Percentiles rank a stretch among this genome's conserved stretches.
These are phyloP conservation scores for Stichodactyla helianthus DNA, from an alignment of 64 coral and sea anemone species.

Conservation along the genomic window DNA sequence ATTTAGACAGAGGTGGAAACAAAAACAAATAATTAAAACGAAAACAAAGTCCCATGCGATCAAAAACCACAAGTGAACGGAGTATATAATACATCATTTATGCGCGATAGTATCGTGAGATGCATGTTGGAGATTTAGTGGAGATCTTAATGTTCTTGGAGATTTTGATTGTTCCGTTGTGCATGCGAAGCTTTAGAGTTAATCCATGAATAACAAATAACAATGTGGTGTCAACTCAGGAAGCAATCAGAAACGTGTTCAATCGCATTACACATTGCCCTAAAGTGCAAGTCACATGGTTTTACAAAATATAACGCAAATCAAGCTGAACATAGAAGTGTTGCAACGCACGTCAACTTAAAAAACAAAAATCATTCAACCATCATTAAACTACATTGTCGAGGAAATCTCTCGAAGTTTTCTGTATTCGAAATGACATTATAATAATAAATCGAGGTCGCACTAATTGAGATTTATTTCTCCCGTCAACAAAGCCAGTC, in stretches of 20 bases:
- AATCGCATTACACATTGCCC: not conserved
- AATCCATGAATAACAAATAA: not conserved
- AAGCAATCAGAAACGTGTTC: not conserved
- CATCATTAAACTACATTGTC: not conserved
- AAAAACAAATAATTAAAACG: not conserved
- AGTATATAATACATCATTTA: not conserved
- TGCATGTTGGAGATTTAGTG: not conserved
- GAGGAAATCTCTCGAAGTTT: not conserved
- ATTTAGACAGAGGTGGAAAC: not conserved
- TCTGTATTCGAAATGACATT: conserved; percentile 17
- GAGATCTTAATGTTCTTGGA: not conserved
- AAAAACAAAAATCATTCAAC: not conserved
- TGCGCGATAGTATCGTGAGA: not conserved
- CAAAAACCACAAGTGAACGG: not conserved
- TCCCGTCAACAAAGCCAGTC: not conserved
- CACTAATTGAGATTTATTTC: conserved; percentile 3
- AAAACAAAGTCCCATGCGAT: not conserved
- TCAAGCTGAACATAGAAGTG: not conserved
- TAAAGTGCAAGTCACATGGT: not conserved
- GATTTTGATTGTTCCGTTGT: not conserved
- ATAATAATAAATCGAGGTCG: conserved; percentile 1
- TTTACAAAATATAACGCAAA: not conserved
- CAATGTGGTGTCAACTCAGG: not conserved
- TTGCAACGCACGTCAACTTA: not conserved
- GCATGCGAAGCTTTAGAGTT: not conserved